A percentile compares a stretch with the other conserved stretches of the same genome.
Conservation (phyloP, 2,888 invertebrate genomes). For the Cryptus armator region DNA sequence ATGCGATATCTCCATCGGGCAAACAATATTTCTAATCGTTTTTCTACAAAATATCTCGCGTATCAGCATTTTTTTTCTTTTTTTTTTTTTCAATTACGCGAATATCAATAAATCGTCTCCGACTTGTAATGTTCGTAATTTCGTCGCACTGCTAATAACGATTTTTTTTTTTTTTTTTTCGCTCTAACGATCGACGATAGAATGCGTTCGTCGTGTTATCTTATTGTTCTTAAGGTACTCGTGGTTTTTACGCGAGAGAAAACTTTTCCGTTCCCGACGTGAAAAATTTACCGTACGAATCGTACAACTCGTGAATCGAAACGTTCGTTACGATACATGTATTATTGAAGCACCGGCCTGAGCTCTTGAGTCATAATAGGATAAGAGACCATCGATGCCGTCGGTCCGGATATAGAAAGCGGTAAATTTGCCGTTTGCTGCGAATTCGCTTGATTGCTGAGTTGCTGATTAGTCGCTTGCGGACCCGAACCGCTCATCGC, state of each 20-base stretch:
- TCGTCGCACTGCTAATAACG: no score
- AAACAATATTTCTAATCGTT: conserved; percentile 21
- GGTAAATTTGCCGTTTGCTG: conserved; percentile 84
- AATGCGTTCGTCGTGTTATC: background rate
- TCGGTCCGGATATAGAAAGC: conserved; percentile 87
- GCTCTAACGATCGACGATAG: background rate
- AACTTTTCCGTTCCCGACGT: no score
- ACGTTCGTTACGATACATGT: conserved; percentile 57
- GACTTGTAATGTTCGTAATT: background rate
- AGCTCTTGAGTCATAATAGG: conserved; percentile 88
- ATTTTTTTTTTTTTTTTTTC: no score
- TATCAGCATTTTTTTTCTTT: background rate
- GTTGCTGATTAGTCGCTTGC: conserved; percentile 81
- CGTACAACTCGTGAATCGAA: background rate
- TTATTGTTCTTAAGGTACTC: conserved; percentile 30
- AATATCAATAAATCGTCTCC: background rate
- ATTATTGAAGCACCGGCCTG: conserved; percentile 81
- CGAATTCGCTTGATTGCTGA: conserved; percentile 82
- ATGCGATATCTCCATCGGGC: conserved; percentile 36
- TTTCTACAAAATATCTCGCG: conserved; percentile 1
- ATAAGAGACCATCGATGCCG: conserved; percentile 88
- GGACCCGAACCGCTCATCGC: conserved; percentile 84
- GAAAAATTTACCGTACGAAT: no score
- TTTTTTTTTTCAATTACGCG: no score
- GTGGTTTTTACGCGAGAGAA: conserved; percentile 13